These are phyloP conservation scores for Sylvia borin DNA, from an alignment of 2,797 vertebrate genomes.

Conservation along the genomic window DNA sequence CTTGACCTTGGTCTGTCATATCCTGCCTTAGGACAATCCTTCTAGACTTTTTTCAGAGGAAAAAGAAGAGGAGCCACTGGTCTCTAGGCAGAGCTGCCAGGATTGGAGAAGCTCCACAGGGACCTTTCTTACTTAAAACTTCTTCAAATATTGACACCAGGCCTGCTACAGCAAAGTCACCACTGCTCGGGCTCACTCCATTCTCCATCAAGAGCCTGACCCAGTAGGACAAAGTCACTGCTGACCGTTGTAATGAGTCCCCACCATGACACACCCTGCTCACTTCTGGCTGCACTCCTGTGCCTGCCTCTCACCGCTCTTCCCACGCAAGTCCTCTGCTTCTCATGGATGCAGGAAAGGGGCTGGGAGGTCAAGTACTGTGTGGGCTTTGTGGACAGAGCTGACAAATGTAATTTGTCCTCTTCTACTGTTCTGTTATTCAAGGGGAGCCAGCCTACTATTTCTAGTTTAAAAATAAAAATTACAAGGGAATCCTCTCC, in stretches of 20 bases:
- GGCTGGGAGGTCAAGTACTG: neutral
- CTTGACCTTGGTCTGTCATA: constrained; percentile 55
- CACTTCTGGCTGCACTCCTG: neutral
- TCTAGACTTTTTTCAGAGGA: neutral
- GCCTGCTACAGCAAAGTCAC: neutral
- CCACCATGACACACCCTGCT: neutral
- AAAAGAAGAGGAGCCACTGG: neutral
- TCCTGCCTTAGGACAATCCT: neutral
- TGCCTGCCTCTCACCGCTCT: accelerated
- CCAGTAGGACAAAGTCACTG: neutral
- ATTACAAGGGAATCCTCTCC: neutral
- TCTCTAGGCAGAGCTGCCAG: neutral
- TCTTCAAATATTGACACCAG: neutral
- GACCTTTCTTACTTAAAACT: neutral
- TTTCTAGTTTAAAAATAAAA: neutral
- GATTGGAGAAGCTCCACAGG: neutral
- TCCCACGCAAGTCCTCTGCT: neutral
- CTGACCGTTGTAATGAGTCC: neutral
- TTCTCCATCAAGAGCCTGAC: neutral
- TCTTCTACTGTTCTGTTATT: neutral
- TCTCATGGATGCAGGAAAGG: neutral
- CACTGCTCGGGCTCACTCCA: accelerated
- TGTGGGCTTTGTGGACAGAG: neutral
- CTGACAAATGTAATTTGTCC: constrained; percentile 7
- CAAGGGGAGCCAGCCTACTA: neutral